Evolutionary conservation across 2,888 invertebrate genomes (phyloP).

Genomic region (Cheilosia vulpina): DNA sequence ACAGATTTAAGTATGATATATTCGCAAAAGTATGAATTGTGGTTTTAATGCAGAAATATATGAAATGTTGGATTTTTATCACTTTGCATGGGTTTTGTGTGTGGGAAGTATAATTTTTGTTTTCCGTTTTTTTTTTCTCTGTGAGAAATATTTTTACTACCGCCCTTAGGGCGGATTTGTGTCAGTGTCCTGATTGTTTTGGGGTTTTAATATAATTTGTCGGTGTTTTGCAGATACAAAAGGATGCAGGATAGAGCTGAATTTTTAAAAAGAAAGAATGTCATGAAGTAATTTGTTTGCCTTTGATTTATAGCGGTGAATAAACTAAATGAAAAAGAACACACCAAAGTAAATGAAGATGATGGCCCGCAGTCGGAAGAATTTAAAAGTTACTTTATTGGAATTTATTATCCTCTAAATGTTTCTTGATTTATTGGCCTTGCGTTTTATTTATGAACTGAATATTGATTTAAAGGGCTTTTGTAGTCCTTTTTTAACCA

Average conservation of each 20-base stretch:
- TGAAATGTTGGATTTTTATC: constrained; percentile 74
- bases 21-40: constrained; percentile 77
- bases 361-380: background rate
- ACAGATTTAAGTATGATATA: constrained; percentile 77
- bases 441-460: background rate
- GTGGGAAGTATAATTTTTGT: constrained; percentile 5
- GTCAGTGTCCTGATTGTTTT: constrained; percentile 45
- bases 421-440: background rate
- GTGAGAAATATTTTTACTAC: constrained; percentile 10
- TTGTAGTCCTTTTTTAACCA: no score
- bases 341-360: background rate
- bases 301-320: background rate
- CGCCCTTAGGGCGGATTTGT: constrained; percentile 54
- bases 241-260: background rate
- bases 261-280: background rate
- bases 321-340: background rate
- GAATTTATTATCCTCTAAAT: background rate
- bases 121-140: constrained; percentile 9
- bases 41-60: constrained; percentile 76
- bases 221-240: constrained; percentile 10
- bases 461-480: background rate
- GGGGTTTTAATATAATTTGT: constrained; percentile 44
- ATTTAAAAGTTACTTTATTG: background rate
- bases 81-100: constrained; percentile 48
- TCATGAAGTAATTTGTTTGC: background rate